These are phyloP conservation scores for Trichonephila inaurata DNA, from an alignment of 1,140 invertebrate species.

Conservation along the genomic window DNA sequence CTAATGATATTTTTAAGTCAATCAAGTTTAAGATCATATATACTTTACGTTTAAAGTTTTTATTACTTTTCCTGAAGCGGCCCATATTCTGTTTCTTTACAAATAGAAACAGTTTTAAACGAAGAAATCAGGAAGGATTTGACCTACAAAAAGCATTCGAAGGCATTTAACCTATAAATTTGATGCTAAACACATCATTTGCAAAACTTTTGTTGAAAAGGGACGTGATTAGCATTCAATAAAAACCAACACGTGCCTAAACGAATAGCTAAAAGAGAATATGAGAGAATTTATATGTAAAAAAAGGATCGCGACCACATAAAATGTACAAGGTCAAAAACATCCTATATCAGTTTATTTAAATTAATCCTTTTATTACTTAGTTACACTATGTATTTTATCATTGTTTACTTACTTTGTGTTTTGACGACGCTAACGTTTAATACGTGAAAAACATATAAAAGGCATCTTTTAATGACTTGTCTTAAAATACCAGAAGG, in stretches of 20 bases:
- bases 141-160: not conserved
- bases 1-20: too few species aligned
- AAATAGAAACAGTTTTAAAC: not conserved
- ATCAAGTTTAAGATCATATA: too few species aligned
- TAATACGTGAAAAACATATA: too few species aligned
- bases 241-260: not conserved
- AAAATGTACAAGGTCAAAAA: not conserved
- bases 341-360: not conserved
- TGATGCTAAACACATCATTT: slow-evolving; percentile 25
- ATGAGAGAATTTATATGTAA: not conserved
- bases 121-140: not conserved
- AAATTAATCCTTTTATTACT: not conserved
- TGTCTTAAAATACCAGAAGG: too few species aligned
- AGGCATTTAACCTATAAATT: slow-evolving; percentile 35
- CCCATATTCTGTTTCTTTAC: slow-evolving; percentile 11
- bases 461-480: too few species aligned
- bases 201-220: not conserved
- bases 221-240: not conserved
- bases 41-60: not conserved
- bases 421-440: too few species aligned
- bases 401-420: too few species aligned
- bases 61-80: not conserved
- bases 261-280: not conserved
- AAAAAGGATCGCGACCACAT: not conserved
- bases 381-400: not conserved